Conservation (phyloP, 2,888 invertebrate species). For the Eupithecia dodoneata region DNA sequence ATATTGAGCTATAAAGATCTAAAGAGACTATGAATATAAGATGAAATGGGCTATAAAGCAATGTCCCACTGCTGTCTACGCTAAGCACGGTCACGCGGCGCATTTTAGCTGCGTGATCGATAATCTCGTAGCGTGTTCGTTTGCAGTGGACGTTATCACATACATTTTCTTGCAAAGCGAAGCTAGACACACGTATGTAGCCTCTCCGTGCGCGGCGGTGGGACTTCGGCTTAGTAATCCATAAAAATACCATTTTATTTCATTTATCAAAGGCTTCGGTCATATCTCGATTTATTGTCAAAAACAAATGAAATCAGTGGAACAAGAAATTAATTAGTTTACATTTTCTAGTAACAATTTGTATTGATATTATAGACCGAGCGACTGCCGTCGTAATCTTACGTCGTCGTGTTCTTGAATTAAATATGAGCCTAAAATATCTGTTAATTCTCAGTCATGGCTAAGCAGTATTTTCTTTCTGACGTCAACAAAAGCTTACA, state of each 20-base stretch:
- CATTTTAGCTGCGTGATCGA: no score
- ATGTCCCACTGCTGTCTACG: no score
- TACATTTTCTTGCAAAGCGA: no score
- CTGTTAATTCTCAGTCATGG: neutral
- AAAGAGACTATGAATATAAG: neutral
- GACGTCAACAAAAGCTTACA: neutral
- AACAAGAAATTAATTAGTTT: conserved; percentile 3
- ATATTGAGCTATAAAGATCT: neutral
- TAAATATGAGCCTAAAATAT: neutral
- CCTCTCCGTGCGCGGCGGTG: no score
- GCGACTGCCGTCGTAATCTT: neutral
- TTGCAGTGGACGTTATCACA: no score
- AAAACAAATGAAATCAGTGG: conserved; percentile 7
- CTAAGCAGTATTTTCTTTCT: neutral
- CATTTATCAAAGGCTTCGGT: neutral
- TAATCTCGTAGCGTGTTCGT: no score
- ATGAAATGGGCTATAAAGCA: neutral
- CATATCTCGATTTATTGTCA: neutral
- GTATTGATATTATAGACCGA: neutral
- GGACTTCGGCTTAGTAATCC: neutral
- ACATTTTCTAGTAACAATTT: neutral
- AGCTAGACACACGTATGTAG: no score
- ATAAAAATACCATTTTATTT: neutral
- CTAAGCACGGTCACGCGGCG: no score
- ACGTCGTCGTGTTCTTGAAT: neutral